Conservation (phyloP, 2,113 vertebrate genomes). For the Hystrix cristata region DNA sequence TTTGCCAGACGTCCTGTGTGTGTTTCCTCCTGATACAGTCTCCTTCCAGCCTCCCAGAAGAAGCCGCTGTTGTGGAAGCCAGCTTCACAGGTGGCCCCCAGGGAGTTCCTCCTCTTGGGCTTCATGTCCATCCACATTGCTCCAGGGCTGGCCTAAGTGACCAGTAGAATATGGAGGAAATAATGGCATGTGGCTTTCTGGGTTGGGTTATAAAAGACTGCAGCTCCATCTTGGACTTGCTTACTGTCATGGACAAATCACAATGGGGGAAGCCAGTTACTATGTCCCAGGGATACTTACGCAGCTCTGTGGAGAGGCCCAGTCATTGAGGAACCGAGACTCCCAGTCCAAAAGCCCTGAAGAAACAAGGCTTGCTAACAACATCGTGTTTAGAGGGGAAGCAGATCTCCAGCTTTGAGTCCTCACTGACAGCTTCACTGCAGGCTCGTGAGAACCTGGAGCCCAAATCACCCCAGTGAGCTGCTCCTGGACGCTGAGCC, state of each 20-base stretch:
- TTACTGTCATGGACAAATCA: not conserved
- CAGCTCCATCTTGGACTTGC: not conserved
- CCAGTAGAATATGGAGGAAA: not conserved
- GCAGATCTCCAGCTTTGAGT: not conserved
- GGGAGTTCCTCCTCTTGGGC: not conserved
- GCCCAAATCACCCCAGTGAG: not conserved
- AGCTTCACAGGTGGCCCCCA: not conserved
- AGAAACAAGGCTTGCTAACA: not conserved
- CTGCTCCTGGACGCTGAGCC: not conserved
- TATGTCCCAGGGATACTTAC: too few species aligned
- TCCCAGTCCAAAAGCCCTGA: not conserved
- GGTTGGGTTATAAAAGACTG: not conserved
- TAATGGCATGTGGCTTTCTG: too few species aligned
- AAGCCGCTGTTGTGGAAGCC: not conserved
- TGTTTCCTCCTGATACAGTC: not conserved
- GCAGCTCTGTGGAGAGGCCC: not conserved
- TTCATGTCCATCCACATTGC: not conserved
- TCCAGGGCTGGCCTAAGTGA: not conserved
- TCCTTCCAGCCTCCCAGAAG: not conserved
- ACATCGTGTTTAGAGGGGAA: not conserved
- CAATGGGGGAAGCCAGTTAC: not conserved
- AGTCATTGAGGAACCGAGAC: not conserved
- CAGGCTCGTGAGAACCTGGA: not conserved
- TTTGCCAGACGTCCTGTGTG: not conserved
- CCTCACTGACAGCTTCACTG: not conserved